These are phyloP conservation scores for Rhynchotus rufescens DNA, from an alignment of 2,797 vertebrate species.

Conservation along the genomic window DNA sequence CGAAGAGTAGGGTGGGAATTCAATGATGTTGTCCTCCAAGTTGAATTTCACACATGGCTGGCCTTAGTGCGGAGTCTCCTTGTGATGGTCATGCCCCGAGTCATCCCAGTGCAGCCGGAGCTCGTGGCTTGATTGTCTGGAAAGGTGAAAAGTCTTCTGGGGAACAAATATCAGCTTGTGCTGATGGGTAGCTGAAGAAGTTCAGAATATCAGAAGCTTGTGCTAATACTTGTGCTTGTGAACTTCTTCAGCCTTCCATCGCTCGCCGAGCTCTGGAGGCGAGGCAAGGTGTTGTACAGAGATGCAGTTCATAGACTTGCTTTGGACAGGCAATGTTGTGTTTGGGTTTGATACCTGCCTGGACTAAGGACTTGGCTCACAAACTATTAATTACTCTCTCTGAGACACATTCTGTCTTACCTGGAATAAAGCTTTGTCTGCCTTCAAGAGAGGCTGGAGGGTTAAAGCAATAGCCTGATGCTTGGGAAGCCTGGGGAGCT, in stretches of 20 bases:
- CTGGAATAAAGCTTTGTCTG: neutral
- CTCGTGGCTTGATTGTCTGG: neutral
- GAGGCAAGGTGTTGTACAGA: neutral
- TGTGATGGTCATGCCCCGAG: neutral
- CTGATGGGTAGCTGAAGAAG: neutral
- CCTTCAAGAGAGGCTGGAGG: neutral
- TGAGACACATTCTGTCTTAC: neutral
- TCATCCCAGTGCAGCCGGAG: neutral
- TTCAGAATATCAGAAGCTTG: too few species aligned
- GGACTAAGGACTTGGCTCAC: neutral
- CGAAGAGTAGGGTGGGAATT: neutral
- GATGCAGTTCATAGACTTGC: neutral
- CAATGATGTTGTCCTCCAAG: neutral
- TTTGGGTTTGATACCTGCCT: neutral
- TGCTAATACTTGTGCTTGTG: neutral
- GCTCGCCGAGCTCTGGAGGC: neutral
- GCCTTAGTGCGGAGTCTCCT: neutral
- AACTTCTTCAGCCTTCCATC: neutral
- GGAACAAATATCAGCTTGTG: neutral
- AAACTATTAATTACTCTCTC: neutral
- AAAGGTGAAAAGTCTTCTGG: neutral
- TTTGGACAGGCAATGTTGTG: neutral
- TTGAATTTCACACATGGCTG: neutral
- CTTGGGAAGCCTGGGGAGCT: neutral
- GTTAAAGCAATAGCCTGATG: neutral